These are phyloP conservation scores for Argyrosomus regius DNA, from an alignment of 2,797 vertebrate genomes.

Conservation along the genomic window DNA sequence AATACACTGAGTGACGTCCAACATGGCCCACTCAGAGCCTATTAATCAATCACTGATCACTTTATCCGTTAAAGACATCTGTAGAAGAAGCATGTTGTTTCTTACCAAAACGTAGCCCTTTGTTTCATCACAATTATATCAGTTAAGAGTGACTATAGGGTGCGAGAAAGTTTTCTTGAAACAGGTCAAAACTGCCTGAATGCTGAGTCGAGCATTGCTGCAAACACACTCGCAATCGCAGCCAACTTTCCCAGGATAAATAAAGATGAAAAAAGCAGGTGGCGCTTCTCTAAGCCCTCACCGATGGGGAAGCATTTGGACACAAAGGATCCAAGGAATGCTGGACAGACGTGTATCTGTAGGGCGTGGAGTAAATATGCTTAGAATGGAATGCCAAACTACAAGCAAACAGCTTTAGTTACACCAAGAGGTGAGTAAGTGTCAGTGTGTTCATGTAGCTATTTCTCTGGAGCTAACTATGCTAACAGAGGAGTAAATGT, in stretches of 20 bases:
- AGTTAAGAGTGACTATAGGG: neutral
- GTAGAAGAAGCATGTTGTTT: neutral
- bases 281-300: conserved; percentile 60
- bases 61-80: neutral
- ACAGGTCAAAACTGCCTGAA: conserved; percentile 21
- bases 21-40: neutral
- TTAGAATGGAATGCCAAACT: conserved; percentile 67
- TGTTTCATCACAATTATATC: neutral
- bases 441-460: conserved; percentile 17
- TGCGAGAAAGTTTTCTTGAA: conserved; percentile 15
- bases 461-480: conserved; percentile 21
- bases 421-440: conserved; percentile 43
- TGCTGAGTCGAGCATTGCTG: conserved; percentile 13
- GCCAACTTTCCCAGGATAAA: conserved; percentile 42
- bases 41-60: neutral
- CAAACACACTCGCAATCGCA: conserved; percentile 34
- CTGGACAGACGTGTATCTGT: conserved; percentile 39
- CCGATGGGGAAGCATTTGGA: conserved; percentile 57
- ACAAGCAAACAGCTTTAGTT: conserved; percentile 47
- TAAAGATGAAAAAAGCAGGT: conserved; percentile 69
- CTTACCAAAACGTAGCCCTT: neutral
- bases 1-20: neutral
- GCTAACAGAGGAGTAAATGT: conserved; percentile 37
- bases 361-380: conserved; percentile 73
- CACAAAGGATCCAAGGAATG: conserved; percentile 64